These are phyloP conservation scores for Pollenia griseotomentosa DNA, from an alignment of 2,888 invertebrate species.

Conservation along the genomic window DNA sequence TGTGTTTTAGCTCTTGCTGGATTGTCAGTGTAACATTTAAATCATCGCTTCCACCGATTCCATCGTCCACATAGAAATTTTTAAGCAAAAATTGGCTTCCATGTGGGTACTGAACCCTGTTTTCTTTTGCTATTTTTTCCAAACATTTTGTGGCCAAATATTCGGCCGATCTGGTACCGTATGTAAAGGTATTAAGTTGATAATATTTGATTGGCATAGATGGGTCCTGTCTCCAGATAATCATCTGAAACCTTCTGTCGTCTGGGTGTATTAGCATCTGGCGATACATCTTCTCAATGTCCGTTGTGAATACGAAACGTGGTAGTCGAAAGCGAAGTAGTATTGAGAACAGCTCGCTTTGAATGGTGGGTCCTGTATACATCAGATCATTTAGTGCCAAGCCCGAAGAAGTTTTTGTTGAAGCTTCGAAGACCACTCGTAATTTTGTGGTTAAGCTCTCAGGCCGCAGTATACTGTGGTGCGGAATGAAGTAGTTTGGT, in stretches of 20 bases:
- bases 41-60: background rate
- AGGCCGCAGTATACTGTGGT: conserved; percentile 3
- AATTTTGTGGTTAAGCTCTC: conserved; percentile 20
- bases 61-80: background rate
- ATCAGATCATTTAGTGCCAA: background rate
- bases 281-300: background rate
- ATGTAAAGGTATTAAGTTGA: background rate
- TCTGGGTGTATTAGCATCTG: background rate
- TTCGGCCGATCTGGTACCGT: background rate
- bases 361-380: background rate
- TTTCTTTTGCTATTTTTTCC: background rate
- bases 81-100: background rate
- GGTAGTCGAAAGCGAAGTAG: background rate
- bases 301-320: background rate
- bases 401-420: background rate
- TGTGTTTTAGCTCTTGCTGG: background rate
- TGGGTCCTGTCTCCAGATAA: background rate
- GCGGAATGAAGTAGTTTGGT: background rate
- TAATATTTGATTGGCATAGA: background rate
- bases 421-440: background rate
- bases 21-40: background rate
- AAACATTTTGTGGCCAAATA: background rate
- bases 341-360: background rate
- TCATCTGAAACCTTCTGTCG: background rate
- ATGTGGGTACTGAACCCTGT: background rate